A percentile compares a stretch with the other conserved stretches of the same genome.
Evolutionary conservation across 2,888 invertebrate species (phyloP).

Genomic region (Rhagium mordax): DNA sequence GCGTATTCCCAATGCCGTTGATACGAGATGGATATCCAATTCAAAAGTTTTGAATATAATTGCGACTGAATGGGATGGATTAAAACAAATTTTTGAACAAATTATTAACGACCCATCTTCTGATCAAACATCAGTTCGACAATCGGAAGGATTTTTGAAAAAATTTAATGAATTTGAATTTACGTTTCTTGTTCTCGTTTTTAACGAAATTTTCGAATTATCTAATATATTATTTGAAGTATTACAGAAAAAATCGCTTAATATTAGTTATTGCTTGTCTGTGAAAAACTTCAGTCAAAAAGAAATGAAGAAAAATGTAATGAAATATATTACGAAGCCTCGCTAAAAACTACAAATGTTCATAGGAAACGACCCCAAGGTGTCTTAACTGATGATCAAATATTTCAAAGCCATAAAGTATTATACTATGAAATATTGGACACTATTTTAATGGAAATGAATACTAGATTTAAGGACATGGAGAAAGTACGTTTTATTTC

Average conservation of each 20-base stretch:
- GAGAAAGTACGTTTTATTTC: conserved; percentile 33
- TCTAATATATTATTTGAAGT: not conserved
- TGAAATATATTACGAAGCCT: too few species aligned
- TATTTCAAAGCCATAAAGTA: conserved; percentile 1
- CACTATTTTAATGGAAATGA: conserved; percentile 25
- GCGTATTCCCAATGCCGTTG: not conserved
- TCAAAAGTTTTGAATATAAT: conserved; percentile 43
- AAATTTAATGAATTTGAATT: conserved; percentile 50
- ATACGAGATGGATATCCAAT: conserved; percentile 44
- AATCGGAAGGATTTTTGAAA: conserved; percentile 43
- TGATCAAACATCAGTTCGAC: conserved; percentile 39
- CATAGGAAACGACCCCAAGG: not conserved
- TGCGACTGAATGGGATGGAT: conserved; percentile 45
- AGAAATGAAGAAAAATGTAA: too few species aligned
- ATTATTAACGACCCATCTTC: too few species aligned
- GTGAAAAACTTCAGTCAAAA: too few species aligned
- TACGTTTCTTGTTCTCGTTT: conserved; percentile 46
- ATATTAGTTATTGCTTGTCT: not conserved
- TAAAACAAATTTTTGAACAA: conserved; percentile 44
- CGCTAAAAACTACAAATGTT: not conserved
- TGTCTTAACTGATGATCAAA: conserved; percentile 12
- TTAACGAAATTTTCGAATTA: conserved; percentile 46
- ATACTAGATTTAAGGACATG: conserved; percentile 26
- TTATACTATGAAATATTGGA: conserved; percentile 22
- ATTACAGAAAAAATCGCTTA: too few species aligned